Conservation (phyloP, 2,888 invertebrate species). For the Hemicrepidius hirtus region DNA sequence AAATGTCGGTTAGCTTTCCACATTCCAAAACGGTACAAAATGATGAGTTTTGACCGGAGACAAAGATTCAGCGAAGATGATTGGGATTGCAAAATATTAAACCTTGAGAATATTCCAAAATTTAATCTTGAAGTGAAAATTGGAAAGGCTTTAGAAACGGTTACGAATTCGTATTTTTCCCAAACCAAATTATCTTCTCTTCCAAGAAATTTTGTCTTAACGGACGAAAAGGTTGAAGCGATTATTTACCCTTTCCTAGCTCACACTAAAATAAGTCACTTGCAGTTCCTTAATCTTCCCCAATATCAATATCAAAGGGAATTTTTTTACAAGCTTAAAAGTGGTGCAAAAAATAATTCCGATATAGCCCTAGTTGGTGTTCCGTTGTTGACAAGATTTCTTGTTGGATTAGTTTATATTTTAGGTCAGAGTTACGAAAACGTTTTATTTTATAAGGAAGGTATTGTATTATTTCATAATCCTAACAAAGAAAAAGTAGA, state of each 20-base stretch:
- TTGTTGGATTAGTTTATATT: conserved; percentile 65
- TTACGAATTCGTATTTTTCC: conserved; percentile 18
- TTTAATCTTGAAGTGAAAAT: background rate
- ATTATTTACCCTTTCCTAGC: background rate
- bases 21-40: conserved; percentile 14
- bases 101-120: background rate
- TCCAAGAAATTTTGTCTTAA: background rate
- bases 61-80: background rate
- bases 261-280: conserved; percentile 56
- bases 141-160: conserved; percentile 9
- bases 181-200: background rate
- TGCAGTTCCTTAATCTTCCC: conserved; percentile 55
- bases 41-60: background rate
- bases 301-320: conserved; percentile 61
- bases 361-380: conserved; percentile 64
- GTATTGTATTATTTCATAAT: conserved; percentile 45
- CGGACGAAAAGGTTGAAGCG: background rate
- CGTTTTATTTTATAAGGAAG: conserved; percentile 59
- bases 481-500: conserved; percentile 12
- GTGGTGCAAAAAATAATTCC: conserved; percentile 46
- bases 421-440: conserved; percentile 60
- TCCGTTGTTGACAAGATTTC: conserved; percentile 66
- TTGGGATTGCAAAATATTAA: conserved; percentile 5
- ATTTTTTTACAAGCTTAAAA: conserved; percentile 57
- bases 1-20: background rate